Base-by-base conservation (phyloP, 2,888 invertebrate genomes). In the Conistra vaccinii region DNA sequence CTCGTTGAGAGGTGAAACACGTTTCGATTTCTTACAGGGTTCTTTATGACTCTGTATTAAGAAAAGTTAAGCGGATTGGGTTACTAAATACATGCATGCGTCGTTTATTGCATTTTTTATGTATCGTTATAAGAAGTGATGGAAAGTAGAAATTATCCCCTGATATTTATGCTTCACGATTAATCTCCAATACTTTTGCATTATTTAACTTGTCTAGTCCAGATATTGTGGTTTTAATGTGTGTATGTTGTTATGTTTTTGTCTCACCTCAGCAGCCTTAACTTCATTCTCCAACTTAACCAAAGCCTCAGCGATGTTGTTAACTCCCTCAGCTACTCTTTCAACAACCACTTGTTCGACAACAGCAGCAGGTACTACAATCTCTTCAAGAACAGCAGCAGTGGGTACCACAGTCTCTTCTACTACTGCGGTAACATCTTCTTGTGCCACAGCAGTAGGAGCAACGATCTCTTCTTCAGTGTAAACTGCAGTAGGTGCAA, bases 291-390 rank as follows among this genome's bases (percentile, higher is more conserved):
- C 94, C 80, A 95, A 88, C 72, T 88, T 91, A 20, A 88, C 87
- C 2, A 96, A 85, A 42, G 92, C 89, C 4, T 94, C 94, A 55
- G 93, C 94, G 45, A 95, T 93, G 71, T 93, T 95, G 48, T 92
- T 91, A 0, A 91, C 91, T 35, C 85, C 89, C 10, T 72, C 81
- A 7, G 77, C 75, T 2, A 80, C 81, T 42, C 53, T 78, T 55
- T 80, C 85, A 32, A 69, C 69, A 0, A 78, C 55, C 0, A 84
- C 76, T 53, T 85, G 78, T 63, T 88, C 86, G 0, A 74, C 78
- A 0, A 81, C 82, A 35, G 66, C 73, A 39, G 63, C 51, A 5
- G 83, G 69, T 1, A 69, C 55, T 0, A 65, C 48, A 69, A 20
- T 48, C 1, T 62, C 62, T 75, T 66, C 83, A 51, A 32, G 17